phyloP scores from a whole-genome alignment of 2,888 invertebrate genomes.

The Cylindroiulus punctatus region DNA sequence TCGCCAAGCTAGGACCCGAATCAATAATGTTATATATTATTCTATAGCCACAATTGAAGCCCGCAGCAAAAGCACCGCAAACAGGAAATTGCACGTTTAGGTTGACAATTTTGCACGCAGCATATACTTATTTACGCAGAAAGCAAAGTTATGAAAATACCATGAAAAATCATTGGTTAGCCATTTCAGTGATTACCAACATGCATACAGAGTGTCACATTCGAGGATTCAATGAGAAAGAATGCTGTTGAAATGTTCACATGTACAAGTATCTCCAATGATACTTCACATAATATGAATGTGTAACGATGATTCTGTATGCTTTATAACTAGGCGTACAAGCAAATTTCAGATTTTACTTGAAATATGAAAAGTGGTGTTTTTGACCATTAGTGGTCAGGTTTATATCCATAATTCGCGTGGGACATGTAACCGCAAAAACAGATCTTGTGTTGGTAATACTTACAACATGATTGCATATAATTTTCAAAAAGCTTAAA shows the following conservation, averaged over 20 bases:
- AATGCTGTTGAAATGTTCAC: too few relatives aligned
- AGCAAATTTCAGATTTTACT: neutral
- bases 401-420: neutral
- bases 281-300: too few relatives aligned
- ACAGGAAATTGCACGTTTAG: slow-evolving; percentile 10
- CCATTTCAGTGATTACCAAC: neutral
- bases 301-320: too few relatives aligned
- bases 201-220: neutral
- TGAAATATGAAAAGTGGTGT: neutral
- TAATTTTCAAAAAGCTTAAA: too few relatives aligned
- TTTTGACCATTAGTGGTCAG: neutral
- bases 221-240: too few relatives aligned
- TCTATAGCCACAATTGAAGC: neutral
- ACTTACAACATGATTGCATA: neutral
- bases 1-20: neutral
- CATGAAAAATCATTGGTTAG: neutral
- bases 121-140: neutral
- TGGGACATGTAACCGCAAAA: neutral
- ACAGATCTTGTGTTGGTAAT: neutral
- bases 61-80: neutral
- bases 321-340: too few relatives aligned
- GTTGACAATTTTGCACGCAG: neutral
- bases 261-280: too few relatives aligned
- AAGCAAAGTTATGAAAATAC: neutral
- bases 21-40: neutral